Evolutionary conservation across 2,797 vertebrate genomes (phyloP), one percentile per base, ranked within the genome.

Genomic region (Pelochelys cantorii): DNA sequence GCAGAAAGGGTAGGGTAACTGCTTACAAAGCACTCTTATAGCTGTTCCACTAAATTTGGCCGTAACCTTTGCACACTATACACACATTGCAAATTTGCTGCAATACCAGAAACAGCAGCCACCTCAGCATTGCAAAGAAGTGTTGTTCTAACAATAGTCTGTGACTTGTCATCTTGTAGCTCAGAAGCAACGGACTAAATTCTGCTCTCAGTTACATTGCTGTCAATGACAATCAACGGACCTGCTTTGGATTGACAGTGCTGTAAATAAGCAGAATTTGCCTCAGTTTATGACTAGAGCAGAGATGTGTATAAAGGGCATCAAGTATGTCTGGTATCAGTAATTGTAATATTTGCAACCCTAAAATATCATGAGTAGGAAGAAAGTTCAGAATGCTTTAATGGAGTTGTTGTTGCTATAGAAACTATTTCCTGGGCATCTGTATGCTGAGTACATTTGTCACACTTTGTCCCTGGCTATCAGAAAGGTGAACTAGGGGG

Each of bases 341-440:
- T 48, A 77, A 84, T 6, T 60, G 9, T 34, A 29, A 52, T 48
- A 65, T 27, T 31, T 84, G 87, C 92, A 90, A 86, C 52, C 84
- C 75, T 79, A 31, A 91, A 92, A 74, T 18, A 74, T 85, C n/a
- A 84, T 12, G 90, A 95, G 86, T 75, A 94, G 82, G 89, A 92
- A 94, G 83, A 95, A 97, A 97, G 86, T 95, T 96, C 80, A 85
- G 88, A 94, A 87, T 77, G 93, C 82, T 96, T 94, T 87, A 92
- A 93, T 87, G 94, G 96, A 93, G 90, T 96, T 92, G 91, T 83
- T 82, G 90, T 95, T 97, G 93, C 90, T 96, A 95, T 95, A 94
- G 97, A 89, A 95, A 95, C 93, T 85, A 91, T 92, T 95, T 93
- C 81, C 87, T 90, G 85, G 88, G 93, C 83, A 92, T 89, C 86